Evolutionary conservation across 2,113 vertebrate genomes (phyloP).

Genomic region (Smithornis capensis): DNA sequence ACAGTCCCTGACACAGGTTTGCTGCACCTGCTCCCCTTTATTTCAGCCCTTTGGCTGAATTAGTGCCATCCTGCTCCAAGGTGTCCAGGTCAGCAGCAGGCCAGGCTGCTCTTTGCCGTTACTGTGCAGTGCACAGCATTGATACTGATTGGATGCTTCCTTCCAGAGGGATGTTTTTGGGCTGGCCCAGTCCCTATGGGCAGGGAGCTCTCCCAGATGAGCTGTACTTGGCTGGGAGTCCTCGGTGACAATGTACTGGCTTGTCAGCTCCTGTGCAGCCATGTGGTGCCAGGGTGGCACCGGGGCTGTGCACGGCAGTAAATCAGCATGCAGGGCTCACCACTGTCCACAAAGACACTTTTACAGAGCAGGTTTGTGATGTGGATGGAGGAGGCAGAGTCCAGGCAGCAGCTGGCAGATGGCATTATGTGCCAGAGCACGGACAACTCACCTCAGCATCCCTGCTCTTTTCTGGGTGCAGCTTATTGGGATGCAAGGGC

Average conservation of each 20-base stretch:
- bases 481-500: background rate
- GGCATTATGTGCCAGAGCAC: fast-evolving
- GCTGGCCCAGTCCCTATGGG: background rate
- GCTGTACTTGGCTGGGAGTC: background rate
- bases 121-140: fast-evolving
- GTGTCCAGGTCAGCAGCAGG: background rate
- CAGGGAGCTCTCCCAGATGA: background rate
- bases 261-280: background rate
- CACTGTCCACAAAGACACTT: background rate
- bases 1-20: background rate
- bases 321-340: background rate
- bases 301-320: background rate
- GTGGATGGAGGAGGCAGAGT: background rate
- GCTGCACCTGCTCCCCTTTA: background rate
- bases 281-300: fast-evolving
- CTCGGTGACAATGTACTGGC: background rate
- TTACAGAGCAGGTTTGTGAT: background rate
- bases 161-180: background rate
- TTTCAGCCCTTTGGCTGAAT: background rate
- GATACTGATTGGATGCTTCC: background rate
- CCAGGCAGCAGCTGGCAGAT: background rate
- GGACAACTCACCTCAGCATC: fast-evolving
- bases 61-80: background rate
- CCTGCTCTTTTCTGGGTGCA: background rate
- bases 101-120: background rate